These are phyloP conservation scores for Enteromius mattozi DNA, from an alignment of 2,797 vertebrate species.

Conservation along the genomic window DNA sequence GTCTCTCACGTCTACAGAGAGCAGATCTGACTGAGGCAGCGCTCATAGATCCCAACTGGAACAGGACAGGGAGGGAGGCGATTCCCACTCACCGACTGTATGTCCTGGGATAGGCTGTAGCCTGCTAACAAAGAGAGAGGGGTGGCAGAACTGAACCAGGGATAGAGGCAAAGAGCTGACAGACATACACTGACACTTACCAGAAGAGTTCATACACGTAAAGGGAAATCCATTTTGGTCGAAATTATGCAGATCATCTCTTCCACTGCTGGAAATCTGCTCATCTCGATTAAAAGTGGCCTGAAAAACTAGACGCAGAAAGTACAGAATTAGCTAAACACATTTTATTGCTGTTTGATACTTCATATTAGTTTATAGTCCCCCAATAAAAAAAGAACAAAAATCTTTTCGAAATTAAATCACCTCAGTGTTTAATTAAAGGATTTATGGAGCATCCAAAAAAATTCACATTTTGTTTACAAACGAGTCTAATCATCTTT, in stretches of 20 bases:
- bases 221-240: slow-evolving; percentile 13
- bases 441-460: slow-evolving; percentile 38
- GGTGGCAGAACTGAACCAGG: slow-evolving; percentile 11
- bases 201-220: slow-evolving; percentile 17
- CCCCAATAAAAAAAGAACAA: background rate
- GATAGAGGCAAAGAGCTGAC: background rate
- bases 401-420: background rate
- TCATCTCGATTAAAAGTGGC: slow-evolving; percentile 5
- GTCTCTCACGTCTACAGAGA: slow-evolving; percentile 72
- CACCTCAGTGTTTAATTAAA: slow-evolving; percentile 27
- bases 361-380: background rate
- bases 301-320: slow-evolving; percentile 38
- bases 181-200: slow-evolving; percentile 20
- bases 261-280: slow-evolving; percentile 5
- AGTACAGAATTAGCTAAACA: slow-evolving; percentile 2
- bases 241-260: slow-evolving; percentile 9
- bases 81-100: slow-evolving; percentile 66
- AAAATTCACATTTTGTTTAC: slow-evolving; percentile 33
- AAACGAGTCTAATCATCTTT: slow-evolving; percentile 23
- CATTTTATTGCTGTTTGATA: background rate
- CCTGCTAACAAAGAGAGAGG: slow-evolving; percentile 28
- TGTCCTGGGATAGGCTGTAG: slow-evolving; percentile 53
- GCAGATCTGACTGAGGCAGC: slow-evolving; percentile 73
- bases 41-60: slow-evolving; percentile 71
- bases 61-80: slow-evolving; percentile 67